Base-by-base conservation (phyloP, 2,797 vertebrate genomes). In the Neostethus bicornis region DNA sequence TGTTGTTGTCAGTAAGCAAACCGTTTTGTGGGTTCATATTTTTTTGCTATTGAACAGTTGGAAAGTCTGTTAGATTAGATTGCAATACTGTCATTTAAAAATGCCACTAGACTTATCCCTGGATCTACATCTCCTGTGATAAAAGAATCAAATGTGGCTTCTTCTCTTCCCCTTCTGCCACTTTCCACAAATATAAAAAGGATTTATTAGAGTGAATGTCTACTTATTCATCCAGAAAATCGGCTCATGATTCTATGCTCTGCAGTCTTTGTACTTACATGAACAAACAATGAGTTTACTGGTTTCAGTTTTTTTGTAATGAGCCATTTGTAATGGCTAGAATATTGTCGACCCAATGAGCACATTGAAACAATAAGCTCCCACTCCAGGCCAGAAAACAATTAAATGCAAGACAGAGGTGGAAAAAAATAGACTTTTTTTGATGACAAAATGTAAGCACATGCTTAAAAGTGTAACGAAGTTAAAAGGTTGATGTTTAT, bases 261-360 rank as follows among this genome's bases (percentile, higher is more conserved):
- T 14, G 59, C 47, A 75, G 46, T 80, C 62, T 77, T 71, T 80
- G 62, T 76, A 85, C 91, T 84, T 82, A 84, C 71, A 74, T 49
- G 38, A 56, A 67, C 73, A 85, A 86, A 86, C 77, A 87, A 81
- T 83, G 73, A 83, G 83, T 88, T 87, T 86, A 86, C 79, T 57
- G 47, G 65, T 77, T 50, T 44, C 65, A 58, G 84, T 85, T 77
- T 74, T 51, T 45, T 60, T 58, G 54, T 87, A 89, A 91, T 79
- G 77, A 86, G 72, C 81, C n/a, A n/a, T n/a, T 80, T 72, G 79
- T 63, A 80, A 79, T 85, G 83, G 87, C 80, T 69, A 85, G 73
- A 90, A 87, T 83, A 84, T 83, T 86, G 83, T 83, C 70, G 66
- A 68, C 49, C 69, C 87, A 89, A 90, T 67, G 29, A 86, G 83